phyloP scores from a whole-genome alignment of 1,140 invertebrate genomes.

The Sinella curviseta region DNA sequence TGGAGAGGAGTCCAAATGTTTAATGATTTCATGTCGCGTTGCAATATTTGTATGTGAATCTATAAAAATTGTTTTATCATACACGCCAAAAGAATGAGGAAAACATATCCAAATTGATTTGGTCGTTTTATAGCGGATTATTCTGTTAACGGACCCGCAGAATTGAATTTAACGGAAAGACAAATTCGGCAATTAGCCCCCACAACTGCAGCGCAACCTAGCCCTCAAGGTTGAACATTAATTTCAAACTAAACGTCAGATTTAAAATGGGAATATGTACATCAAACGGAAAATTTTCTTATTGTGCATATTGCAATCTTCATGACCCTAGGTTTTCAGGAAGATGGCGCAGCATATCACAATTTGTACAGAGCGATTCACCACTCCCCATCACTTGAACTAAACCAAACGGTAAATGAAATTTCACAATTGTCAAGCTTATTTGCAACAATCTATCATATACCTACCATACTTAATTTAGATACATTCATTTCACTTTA shows the following conservation, averaged over 20 bases:
- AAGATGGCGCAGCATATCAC: slow-evolving; percentile 3
- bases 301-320: neutral
- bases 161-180: slow-evolving; percentile 9
- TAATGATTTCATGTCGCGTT: neutral
- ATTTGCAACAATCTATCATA: neutral
- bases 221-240: neutral
- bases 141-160: neutral
- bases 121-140: neutral
- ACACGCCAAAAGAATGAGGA: neutral
- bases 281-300: too few relatives aligned
- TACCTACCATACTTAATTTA: too few relatives aligned
- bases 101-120: slow-evolving; percentile 11
- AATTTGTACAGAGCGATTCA: slow-evolving; percentile 22
- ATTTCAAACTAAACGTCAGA: too few relatives aligned
- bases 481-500: neutral
- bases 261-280: too few relatives aligned
- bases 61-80: neutral
- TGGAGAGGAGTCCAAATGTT: neutral
- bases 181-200: neutral
- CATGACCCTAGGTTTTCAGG: neutral
- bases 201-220: neutral
- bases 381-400: neutral
- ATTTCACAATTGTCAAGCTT: too few relatives aligned
- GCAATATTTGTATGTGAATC: slow-evolving; percentile 10
- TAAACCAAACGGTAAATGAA: slow-evolving; percentile 17